A percentile compares a stretch with the other conserved stretches of the same genome.
Conservation (phyloP, 1,140 invertebrate genomes). For the Drosophila tristis region DNA sequence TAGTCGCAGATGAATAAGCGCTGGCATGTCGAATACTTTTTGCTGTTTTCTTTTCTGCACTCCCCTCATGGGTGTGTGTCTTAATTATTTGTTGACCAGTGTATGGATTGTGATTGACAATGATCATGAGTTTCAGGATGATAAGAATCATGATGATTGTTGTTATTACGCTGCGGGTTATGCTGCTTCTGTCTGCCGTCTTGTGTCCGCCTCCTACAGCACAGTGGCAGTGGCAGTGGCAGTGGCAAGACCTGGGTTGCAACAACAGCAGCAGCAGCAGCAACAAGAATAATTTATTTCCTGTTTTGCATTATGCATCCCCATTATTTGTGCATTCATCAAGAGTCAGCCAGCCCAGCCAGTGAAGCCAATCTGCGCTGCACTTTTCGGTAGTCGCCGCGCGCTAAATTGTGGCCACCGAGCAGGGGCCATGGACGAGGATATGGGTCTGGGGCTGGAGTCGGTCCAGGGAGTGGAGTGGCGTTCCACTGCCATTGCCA, state of each 20-base stretch:
- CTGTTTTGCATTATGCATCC: constrained; percentile 72
- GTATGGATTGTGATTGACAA: constrained; percentile 40
- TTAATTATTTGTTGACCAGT: constrained; percentile 14
- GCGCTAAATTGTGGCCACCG: constrained; percentile 75
- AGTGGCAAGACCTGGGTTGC: too few species aligned
- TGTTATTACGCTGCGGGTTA: constrained; percentile 61
- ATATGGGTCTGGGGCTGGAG: constrained; percentile 9
- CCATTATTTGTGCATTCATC: constrained; percentile 78
- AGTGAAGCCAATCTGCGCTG: constrained; percentile 50
- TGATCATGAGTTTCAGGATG: constrained; percentile 45
- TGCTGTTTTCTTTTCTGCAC: too few species aligned
- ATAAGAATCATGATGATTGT: constrained; percentile 60
- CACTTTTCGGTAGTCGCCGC: constrained; percentile 72
- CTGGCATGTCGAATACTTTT: too few species aligned
- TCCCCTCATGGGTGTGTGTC: too few species aligned
- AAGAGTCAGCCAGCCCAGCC: constrained; percentile 7
- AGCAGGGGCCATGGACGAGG: constrained; percentile 31
- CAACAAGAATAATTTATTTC: constrained; percentile 70
- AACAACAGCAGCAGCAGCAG: constrained; percentile 7
- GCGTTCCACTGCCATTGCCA: constrained; percentile 14
- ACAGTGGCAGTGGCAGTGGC: too few species aligned
- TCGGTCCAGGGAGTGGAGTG: background rate
- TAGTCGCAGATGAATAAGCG: too few species aligned
- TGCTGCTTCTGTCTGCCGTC: constrained; percentile 21
- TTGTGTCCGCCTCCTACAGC: background rate